phyloP scores from a whole-genome alignment of 2,888 invertebrate genomes.

The Resseliella maxima region DNA sequence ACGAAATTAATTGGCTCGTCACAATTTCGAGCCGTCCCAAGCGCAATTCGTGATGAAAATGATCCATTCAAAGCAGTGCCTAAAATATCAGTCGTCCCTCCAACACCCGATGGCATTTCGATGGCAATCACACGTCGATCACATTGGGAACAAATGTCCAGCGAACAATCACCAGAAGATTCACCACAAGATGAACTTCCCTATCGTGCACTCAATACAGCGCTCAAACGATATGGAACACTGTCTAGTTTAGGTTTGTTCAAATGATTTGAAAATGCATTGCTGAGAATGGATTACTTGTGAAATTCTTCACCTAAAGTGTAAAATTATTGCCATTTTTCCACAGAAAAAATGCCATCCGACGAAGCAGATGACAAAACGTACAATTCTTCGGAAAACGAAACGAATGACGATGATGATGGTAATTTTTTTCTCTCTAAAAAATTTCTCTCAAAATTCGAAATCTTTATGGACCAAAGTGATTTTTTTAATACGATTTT shows the following conservation, averaged over 20 bases:
- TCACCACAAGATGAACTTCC: conserved; percentile 80
- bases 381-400: conserved; percentile 67
- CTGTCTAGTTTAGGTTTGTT: conserved; percentile 72
- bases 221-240: conserved; percentile 73
- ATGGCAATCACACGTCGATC: background rate
- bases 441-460: too few relatives aligned
- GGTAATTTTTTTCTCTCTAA: conserved; percentile 63
- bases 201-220: conserved; percentile 74
- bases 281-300: too few relatives aligned
- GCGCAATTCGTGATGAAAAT: conserved; percentile 69
- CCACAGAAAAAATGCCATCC: conserved; percentile 73
- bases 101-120: conserved; percentile 73
- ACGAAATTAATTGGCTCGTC: conserved; percentile 76
- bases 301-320: too few relatives aligned
- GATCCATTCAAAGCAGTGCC: conserved; percentile 70
- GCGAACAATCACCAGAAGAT: conserved; percentile 76
- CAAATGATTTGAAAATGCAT: too few relatives aligned
- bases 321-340: background rate
- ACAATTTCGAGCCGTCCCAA: conserved; percentile 69
- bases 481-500: too few relatives aligned
- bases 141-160: conserved; percentile 21
- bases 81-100: conserved; percentile 80
- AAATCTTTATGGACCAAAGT: too few relatives aligned
- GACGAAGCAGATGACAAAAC: conserved; percentile 71
- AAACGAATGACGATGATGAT: conserved; percentile 61